Percentiles rank a stretch among this genome's conserved stretches.
Evolutionary conservation across 2,888 invertebrate species (phyloP).

Genomic region (Hetaerina titia): DNA sequence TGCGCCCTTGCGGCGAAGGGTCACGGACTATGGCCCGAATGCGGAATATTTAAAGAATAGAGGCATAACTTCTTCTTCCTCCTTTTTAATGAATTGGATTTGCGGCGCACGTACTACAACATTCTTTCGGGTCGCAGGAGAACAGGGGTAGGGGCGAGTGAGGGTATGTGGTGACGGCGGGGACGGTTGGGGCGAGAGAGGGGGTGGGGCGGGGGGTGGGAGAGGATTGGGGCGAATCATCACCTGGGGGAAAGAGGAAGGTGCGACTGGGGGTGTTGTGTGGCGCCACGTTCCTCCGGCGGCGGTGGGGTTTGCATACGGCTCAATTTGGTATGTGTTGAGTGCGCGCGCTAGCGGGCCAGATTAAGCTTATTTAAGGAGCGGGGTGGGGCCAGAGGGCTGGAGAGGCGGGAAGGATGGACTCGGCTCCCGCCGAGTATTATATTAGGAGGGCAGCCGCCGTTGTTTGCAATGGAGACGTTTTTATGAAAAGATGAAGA

Average conservation of each 20-base stretch:
- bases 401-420: neutral
- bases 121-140: constrained; percentile 35
- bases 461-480: neutral
- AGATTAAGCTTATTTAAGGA: constrained; percentile 54
- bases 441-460: neutral
- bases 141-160: neutral
- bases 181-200: neutral
- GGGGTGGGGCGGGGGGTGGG: neutral
- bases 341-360: neutral
- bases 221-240: neutral
- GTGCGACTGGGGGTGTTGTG: neutral
- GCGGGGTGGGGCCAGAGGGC: neutral
- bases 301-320: constrained; percentile 29
- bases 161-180: neutral
- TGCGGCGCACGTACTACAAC: neutral
- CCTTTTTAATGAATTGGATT: constrained; percentile 42
- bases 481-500: neutral
- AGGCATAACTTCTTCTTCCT: constrained; percentile 53
- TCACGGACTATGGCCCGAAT: constrained; percentile 51
- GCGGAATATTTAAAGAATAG: constrained; percentile 55
- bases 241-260: too few relatives aligned
- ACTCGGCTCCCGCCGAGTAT: neutral
- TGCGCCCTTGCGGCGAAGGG: constrained; percentile 46
- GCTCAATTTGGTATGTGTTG: constrained; percentile 21
- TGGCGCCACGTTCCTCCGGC: constrained; percentile 25